A percentile compares a stretch with the other conserved stretches of the same genome.
phyloP scores from a whole-genome alignment of 2,888 invertebrate genomes.

The Koerneria pararmatus region DNA sequence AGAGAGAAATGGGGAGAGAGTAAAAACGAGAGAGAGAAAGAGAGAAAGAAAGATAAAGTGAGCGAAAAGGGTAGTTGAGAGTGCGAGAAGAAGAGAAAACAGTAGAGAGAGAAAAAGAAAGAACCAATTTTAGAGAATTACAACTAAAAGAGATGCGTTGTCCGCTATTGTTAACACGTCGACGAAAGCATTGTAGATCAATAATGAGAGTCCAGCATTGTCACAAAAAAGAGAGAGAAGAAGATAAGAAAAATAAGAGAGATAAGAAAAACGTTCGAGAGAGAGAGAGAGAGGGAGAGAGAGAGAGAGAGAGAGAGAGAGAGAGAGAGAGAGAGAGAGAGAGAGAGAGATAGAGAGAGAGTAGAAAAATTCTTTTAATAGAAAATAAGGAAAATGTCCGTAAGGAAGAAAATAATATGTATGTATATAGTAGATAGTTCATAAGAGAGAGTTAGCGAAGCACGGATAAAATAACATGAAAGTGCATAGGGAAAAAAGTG shows the following conservation, averaged over 20 bases:
- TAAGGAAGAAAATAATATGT: no score
- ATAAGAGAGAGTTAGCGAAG: neutral
- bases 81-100: no score
- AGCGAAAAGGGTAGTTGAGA: neutral
- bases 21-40: slow-evolving; percentile 6
- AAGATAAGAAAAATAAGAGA: neutral
- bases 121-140: no score
- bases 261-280: neutral
- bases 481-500: neutral
- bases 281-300: neutral
- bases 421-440: neutral
- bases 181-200: neutral
- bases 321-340: slow-evolving; percentile 10
- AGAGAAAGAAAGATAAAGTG: neutral
- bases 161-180: neutral
- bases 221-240: no score
- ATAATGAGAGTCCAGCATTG: slow-evolving; percentile 1
- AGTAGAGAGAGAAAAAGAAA: no score
- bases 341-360: neutral
- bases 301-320: neutral
- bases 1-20: neutral
- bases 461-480: neutral
- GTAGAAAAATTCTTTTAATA: neutral
- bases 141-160: no score
- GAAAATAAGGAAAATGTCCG: no score